Conservation (phyloP, 2,797 vertebrate species). For the Sebastes oblongus region DNA sequence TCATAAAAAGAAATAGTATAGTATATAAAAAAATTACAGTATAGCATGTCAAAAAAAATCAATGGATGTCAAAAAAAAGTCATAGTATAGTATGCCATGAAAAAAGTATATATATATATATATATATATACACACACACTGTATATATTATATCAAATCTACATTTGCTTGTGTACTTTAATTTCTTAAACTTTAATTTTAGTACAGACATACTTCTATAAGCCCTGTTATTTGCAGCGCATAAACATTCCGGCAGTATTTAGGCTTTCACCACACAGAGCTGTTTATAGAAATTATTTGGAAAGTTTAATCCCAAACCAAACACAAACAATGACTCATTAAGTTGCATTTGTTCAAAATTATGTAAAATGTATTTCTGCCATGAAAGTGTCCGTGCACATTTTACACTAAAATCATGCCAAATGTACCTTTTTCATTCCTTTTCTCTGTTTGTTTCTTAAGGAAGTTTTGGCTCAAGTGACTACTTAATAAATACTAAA, state of each 20-base stretch:
- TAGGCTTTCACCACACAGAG: background rate
- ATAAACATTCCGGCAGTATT: conserved; percentile 16
- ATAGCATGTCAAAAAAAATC: too few species aligned
- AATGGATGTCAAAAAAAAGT: too few species aligned
- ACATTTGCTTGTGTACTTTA: background rate
- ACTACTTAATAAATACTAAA: background rate
- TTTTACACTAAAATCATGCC: background rate
- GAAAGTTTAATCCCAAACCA: background rate
- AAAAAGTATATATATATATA: too few species aligned
- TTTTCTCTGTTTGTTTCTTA: background rate
- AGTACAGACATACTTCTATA: background rate
- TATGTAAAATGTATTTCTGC: background rate
- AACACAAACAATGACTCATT: conserved; percentile 22
- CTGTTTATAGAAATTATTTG: background rate
- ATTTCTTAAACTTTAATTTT: background rate
- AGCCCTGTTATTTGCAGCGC: conserved; percentile 17
- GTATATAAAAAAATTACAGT: too few species aligned
- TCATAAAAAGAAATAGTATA: too few species aligned
- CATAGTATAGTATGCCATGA: too few species aligned
- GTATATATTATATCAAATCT: background rate
- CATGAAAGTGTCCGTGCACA: background rate
- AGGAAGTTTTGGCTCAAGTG: background rate
- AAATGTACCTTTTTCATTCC: background rate
- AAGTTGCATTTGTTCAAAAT: background rate
- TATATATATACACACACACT: too few species aligned